Conservation (phyloP, 2,797 vertebrate genomes). For the Enteromius afrohamiltoni region DNA sequence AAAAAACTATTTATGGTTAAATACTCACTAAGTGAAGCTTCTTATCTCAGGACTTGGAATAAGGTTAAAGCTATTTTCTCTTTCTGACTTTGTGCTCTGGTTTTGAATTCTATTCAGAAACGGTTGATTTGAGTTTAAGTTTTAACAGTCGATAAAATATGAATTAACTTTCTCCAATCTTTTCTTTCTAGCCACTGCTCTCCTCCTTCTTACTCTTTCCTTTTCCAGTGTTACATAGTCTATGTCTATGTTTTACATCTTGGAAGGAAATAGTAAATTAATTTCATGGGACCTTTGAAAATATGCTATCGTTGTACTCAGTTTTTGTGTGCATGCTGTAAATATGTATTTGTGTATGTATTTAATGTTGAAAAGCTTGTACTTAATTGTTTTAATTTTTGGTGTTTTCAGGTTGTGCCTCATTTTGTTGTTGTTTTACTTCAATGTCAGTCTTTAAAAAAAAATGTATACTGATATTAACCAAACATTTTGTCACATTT, state of each 20-base stretch:
- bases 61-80: not conserved
- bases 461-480: not conserved
- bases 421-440: not conserved
- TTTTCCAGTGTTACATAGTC: not conserved
- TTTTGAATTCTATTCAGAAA: not conserved
- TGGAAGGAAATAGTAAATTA: conserved; percentile 1
- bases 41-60: not conserved
- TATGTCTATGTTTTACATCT: not conserved
- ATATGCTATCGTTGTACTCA: not conserved
- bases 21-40: not conserved
- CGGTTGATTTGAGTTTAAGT: not conserved
- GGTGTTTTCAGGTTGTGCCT: not conserved
- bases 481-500: not conserved
- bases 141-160: not conserved
- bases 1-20: not conserved
- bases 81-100: not conserved
- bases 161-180: not conserved
- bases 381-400: not conserved
- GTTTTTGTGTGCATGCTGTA: conserved; percentile 11
- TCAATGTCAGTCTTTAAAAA: not conserved
- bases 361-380: conserved; percentile 9
- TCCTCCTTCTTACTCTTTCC: conserved; percentile 42
- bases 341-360: not conserved
- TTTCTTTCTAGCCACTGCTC: not conserved
- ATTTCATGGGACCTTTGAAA: conserved; percentile 14